These are phyloP conservation scores for Platypus cylindrus DNA, from an alignment of 2,888 invertebrate species.

Conservation along the genomic window DNA sequence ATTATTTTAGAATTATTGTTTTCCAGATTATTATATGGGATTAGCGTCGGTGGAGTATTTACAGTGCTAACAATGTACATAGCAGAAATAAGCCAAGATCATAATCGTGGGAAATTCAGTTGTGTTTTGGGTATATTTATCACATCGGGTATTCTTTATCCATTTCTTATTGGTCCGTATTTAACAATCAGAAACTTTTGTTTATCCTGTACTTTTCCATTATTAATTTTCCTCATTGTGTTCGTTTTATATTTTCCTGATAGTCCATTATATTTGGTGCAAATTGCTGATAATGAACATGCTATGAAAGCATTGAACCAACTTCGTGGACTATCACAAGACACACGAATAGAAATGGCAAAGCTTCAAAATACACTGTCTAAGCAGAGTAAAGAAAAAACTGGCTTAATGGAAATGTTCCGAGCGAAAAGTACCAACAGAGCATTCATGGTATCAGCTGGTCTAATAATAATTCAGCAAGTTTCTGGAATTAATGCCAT, in stretches of 20 bases:
- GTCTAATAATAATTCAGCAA: slow-evolving; percentile 73
- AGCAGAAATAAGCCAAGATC: slow-evolving; percentile 71
- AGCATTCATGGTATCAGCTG: slow-evolving; percentile 56
- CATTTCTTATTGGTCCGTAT: slow-evolving; percentile 20
- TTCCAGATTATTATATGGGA: slow-evolving; percentile 42
- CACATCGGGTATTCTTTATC: slow-evolving; percentile 18
- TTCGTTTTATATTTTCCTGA: slow-evolving; percentile 20
- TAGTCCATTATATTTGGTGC: slow-evolving; percentile 20
- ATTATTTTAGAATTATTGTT: too few species aligned
- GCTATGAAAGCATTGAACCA: slow-evolving; percentile 42
- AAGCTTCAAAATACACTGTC: slow-evolving; percentile 9
- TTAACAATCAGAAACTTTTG: slow-evolving; percentile 18
- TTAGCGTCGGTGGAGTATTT: slow-evolving; percentile 54
- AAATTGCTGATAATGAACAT: slow-evolving; percentile 40
- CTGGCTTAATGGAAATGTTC: slow-evolving; percentile 12
- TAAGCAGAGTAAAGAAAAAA: slow-evolving; percentile 9
- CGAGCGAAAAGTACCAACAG: slow-evolving; percentile 12
- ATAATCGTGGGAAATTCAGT: slow-evolving; percentile 59
- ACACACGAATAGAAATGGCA: slow-evolving; percentile 13
- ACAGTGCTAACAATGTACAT: slow-evolving; percentile 72
- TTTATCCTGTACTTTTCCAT: slow-evolving; percentile 18
- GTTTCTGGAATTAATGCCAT: slow-evolving; percentile 68
- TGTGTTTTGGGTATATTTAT: slow-evolving; percentile 32
- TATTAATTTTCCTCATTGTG: slow-evolving; percentile 17
- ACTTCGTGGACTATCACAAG: slow-evolving; percentile 11